Evolutionary conservation across 2,113 vertebrate species (phyloP), one percentile per base, ranked within the genome.

Genomic region (Urocolius indicus): DNA sequence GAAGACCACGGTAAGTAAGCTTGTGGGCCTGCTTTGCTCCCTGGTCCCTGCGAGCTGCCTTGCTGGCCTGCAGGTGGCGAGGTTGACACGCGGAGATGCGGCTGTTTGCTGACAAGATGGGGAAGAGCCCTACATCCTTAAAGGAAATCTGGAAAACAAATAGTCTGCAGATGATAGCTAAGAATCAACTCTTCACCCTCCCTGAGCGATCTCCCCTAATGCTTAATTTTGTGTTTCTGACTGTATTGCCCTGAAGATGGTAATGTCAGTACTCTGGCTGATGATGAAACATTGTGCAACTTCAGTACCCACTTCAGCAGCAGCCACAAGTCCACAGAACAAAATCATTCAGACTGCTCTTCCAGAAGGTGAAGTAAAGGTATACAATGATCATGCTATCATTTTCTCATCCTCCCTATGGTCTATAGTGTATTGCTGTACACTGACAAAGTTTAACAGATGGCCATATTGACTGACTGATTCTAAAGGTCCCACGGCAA

Each of bases 61-160:
- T 45, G n/a, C 16, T 77, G 84, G 69, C 96, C 97, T 95, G 94
- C 71, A 97, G 97, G 62, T 96, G 96, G 96, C 83, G 91, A 87
- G 75, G 85, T 96, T 96, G 93, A 62, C 87, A 92, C 66, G 46
- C 66, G 54, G 69, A 94, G 68, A 66, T 4, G 26, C 9, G 57
- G 34, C 30, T 29, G 43, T 58, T 48, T 10, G 34, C 67, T 20
- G 83, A 8, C 5, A 8, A 34, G 19, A 26, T 11, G 20, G 5
- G 57, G 54, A 32, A 58, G 81, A 89, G 46, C 32, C 48, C 26
- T 19, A 15, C 5, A 2, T 43, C 29, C 57, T 46, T 27, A 17
- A 9, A 5, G 18, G 18, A 26, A 81, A 32, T 10, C 16, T 16
- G 57, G 38, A 20, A 78, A 54, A 24, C 18, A 38, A 63, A 26